Percentiles rank a stretch among this genome's conserved stretches.
phyloP scores from a whole-genome alignment of 2,888 invertebrate species.

The Sicus ferrugineus region DNA sequence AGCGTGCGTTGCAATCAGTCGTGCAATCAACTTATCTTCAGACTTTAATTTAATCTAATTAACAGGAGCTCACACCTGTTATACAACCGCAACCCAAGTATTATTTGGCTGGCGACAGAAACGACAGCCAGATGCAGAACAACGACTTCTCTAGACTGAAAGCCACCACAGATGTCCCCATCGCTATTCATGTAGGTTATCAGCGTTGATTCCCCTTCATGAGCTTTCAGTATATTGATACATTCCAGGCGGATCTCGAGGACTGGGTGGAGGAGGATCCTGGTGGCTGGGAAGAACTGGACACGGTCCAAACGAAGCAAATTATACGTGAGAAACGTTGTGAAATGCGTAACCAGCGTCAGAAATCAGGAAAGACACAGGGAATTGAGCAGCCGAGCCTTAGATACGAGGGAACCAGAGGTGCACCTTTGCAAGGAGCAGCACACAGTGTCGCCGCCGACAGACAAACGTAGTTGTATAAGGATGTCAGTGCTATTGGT shows the following conservation, averaged over 20 bases:
- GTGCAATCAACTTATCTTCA: too few relatives aligned
- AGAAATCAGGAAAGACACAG: constrained; percentile 43
- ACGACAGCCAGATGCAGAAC: too few relatives aligned
- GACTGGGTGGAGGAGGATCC: constrained; percentile 67
- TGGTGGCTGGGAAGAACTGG: constrained; percentile 67
- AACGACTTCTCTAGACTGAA: constrained; percentile 65
- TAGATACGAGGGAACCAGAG: too few relatives aligned
- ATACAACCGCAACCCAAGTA: constrained; percentile 71
- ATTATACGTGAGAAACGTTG: constrained; percentile 62
- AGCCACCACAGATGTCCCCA: constrained; percentile 64
- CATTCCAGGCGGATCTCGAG: constrained; percentile 67
- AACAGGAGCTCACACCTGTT: constrained; percentile 70
- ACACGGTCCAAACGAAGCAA: constrained; percentile 61
- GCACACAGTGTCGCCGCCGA: too few relatives aligned
- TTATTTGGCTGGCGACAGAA: constrained; percentile 63
- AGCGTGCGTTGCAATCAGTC: too few relatives aligned
- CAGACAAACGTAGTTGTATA: constrained; percentile 33
- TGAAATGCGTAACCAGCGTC: constrained; percentile 60
- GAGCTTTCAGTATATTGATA: too few relatives aligned
- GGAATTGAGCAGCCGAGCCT: constrained; percentile 23
- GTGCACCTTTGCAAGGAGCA: too few relatives aligned
- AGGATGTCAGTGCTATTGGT: neutral
- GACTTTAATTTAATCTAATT: neutral
- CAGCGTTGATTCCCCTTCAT: too few relatives aligned
- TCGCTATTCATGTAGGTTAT: constrained; percentile 61